Conservation (phyloP, 2,888 invertebrate genomes). For the Macropis europaea region DNA sequence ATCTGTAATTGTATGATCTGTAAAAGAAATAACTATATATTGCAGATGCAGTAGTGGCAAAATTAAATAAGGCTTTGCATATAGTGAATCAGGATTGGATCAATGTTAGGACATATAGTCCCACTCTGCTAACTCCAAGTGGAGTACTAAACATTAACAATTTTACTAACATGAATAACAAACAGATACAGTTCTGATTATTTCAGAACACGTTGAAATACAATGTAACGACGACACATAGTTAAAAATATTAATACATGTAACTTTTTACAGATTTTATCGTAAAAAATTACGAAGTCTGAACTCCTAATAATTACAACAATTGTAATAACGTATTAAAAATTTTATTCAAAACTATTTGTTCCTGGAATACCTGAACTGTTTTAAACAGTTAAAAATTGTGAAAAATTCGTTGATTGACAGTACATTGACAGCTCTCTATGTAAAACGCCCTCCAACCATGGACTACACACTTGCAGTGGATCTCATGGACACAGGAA, state of each 20-base stretch:
- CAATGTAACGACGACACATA: not conserved
- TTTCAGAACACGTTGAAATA: not conserved
- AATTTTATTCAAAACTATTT: not conserved
- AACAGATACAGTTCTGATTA: not conserved
- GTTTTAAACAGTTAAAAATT: constrained; percentile 9
- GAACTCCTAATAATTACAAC: not conserved
- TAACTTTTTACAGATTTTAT: not conserved
- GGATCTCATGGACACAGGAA: too few species aligned
- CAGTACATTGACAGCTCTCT: constrained; percentile 39
- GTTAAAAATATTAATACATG: not conserved
- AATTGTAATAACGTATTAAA: not conserved
- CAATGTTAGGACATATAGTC: constrained; percentile 57
- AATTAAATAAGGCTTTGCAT: constrained; percentile 58
- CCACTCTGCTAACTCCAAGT: constrained; percentile 34
- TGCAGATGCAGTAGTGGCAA: constrained; percentile 9
- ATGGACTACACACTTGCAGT: constrained; percentile 12
- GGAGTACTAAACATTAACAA: not conserved
- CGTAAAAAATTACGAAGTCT: not conserved
- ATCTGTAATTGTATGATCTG: constrained; percentile 10
- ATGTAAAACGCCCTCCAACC: constrained; percentile 48
- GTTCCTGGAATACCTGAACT: constrained; percentile 19
- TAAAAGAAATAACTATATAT: constrained; percentile 2
- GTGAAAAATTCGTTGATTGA: constrained; percentile 14
- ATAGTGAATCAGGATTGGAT: constrained; percentile 58
- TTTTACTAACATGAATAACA: not conserved